Evolutionary conservation across 2,113 vertebrate species (phyloP).

Genomic region (Trogon surrucura): DNA sequence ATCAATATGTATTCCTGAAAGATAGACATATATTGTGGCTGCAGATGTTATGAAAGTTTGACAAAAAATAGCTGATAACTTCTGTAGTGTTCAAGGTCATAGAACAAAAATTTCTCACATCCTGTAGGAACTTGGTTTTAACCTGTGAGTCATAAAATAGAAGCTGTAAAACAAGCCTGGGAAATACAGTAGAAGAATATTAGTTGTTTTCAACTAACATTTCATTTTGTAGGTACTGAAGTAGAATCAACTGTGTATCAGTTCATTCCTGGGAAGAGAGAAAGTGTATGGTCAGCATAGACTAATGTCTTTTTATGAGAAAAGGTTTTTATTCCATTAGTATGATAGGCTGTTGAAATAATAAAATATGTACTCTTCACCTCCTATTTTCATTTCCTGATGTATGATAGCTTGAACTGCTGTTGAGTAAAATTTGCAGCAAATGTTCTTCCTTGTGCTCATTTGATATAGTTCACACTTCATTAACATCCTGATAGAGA

Average conservation of each 20-base stretch:
- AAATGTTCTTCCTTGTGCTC: slow-evolving; percentile 60
- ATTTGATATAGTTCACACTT: slow-evolving; percentile 64
- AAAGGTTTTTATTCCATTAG: slow-evolving; percentile 55
- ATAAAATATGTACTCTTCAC: slow-evolving; percentile 61
- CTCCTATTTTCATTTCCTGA: slow-evolving; percentile 67
- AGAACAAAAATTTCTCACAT: background rate
- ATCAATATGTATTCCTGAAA: background rate
- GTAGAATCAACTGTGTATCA: background rate
- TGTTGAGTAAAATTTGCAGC: slow-evolving; percentile 67
- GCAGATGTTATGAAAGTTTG: slow-evolving; percentile 3
- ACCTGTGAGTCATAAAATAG: slow-evolving; percentile 17
- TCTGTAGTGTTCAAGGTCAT: slow-evolving; percentile 29
- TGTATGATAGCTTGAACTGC: slow-evolving; percentile 54
- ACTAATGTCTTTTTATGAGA: slow-evolving; percentile 6
- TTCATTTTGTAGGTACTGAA: slow-evolving; percentile 34
- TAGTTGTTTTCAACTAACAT: slow-evolving; percentile 45
- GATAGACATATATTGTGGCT: background rate
- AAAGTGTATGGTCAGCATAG: slow-evolving; percentile 44
- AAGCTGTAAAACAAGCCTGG: slow-evolving; percentile 35
- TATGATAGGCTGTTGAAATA: slow-evolving; percentile 50
- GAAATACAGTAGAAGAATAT: slow-evolving; percentile 23
- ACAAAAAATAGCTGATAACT: slow-evolving; percentile 6
- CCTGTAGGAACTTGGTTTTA: background rate
- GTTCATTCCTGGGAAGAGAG: background rate
- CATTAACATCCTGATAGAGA: slow-evolving; percentile 60